These are phyloP conservation scores for Hylaeus anthracinus DNA, from an alignment of 1,140 invertebrate species.

Conservation along the genomic window DNA sequence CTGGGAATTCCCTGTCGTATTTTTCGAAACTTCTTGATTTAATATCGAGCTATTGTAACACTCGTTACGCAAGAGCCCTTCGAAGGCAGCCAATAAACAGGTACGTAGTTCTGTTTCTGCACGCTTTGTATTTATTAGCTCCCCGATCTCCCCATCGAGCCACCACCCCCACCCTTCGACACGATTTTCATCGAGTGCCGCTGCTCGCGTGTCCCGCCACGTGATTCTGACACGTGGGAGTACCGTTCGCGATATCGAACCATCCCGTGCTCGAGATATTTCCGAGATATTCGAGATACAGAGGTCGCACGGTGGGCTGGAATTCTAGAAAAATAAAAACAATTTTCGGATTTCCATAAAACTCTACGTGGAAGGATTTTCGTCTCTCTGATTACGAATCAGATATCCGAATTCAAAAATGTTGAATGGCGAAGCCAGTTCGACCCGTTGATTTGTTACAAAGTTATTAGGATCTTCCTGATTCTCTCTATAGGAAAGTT, in stretches of 20 bases:
- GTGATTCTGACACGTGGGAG: constrained; percentile 42
- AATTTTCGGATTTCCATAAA: no score
- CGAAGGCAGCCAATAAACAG: constrained; percentile 36
- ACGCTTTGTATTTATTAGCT: constrained; percentile 39
- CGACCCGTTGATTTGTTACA: no score
- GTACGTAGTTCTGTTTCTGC: constrained; percentile 23
- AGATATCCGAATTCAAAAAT: no score
- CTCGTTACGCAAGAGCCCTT: constrained; percentile 16
- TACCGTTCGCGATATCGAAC: constrained; percentile 33
- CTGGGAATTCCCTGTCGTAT: no score
- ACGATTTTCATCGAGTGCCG: constrained; percentile 9
- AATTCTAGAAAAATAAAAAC: no score
- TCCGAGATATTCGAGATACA: neutral
- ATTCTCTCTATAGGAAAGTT: no score
- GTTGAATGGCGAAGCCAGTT: no score
- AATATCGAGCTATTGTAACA: neutral
- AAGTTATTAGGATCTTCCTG: no score
- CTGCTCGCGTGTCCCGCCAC: constrained; percentile 29
- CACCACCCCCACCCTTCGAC: constrained; percentile 4
- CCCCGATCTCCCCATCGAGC: constrained; percentile 8
- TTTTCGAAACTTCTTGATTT: neutral
- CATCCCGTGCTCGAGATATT: constrained; percentile 27
- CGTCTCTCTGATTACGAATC: no score
- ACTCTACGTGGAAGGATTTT: no score
- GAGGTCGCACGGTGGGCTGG: no score